Percentiles rank a stretch among this genome's conserved stretches.
Conservation (phyloP, 1,140 invertebrate genomes). For the Coenobita brevimanus region DNA sequence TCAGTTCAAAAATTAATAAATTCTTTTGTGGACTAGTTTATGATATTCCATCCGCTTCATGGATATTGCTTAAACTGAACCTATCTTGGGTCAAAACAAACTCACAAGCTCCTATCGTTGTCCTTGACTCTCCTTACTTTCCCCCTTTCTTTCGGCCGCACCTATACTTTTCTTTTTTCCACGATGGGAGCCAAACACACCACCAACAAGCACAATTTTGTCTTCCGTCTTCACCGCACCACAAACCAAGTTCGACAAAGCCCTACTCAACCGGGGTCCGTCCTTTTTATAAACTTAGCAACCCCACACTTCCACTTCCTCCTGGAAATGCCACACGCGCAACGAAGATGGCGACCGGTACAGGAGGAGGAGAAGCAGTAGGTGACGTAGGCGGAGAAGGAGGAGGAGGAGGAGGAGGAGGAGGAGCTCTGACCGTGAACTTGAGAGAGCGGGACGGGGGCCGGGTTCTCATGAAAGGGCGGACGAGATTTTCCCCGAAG, state of each 20-base stretch:
- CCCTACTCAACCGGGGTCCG: neutral
- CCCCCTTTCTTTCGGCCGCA: too few relatives aligned
- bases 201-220: too few relatives aligned
- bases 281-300: slow-evolving; percentile 24
- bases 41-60: too few relatives aligned
- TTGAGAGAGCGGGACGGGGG: slow-evolving; percentile 29
- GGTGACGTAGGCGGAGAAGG: neutral
- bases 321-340: slow-evolving; percentile 40
- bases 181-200: too few relatives aligned
- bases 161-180: too few relatives aligned
- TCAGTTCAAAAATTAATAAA: too few relatives aligned
- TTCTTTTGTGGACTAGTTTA: too few relatives aligned
- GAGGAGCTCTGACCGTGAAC: slow-evolving; percentile 52
- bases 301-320: slow-evolving; percentile 20
- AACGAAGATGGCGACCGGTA: too few relatives aligned
- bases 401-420: slow-evolving; percentile 3
- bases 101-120: neutral
- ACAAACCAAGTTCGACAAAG: slow-evolving; percentile 2
- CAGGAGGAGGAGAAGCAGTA: neutral
- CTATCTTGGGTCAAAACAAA: too few relatives aligned
- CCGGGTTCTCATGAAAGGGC: slow-evolving; percentile 4
- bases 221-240: neutral
- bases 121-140: neutral
- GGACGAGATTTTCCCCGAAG: slow-evolving; percentile 32
- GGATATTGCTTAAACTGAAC: too few relatives aligned